Evolutionary conservation across 2,888 invertebrate species (phyloP).

Genomic region (Priocnemis perturbator): DNA sequence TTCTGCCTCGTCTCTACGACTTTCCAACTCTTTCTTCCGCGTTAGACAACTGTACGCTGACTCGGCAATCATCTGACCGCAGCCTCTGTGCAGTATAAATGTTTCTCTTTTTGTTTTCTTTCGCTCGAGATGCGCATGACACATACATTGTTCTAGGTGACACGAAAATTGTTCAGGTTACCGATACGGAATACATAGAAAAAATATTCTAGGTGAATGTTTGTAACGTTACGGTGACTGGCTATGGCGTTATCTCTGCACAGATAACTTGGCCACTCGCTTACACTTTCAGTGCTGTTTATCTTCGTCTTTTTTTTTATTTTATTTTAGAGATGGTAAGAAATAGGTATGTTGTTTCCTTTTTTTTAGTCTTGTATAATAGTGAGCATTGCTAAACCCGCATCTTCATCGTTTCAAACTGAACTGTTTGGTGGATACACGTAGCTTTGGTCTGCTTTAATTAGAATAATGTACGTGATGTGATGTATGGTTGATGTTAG

Average conservation of each 20-base stretch:
- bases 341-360: conserved; percentile 44
- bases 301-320: conserved; percentile 15
- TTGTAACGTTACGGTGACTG: conserved; percentile 4
- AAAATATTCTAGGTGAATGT: conserved; percentile 25
- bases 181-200: conserved; percentile 3
- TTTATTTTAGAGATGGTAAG: conserved; percentile 45
- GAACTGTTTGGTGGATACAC: too few species aligned
- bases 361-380: conserved; percentile 57
- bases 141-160: too few species aligned
- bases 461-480: not conserved
- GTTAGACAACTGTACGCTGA: conserved; percentile 22
- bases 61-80: conserved; percentile 37
- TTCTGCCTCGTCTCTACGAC: too few species aligned
- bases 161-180: conserved; percentile 16
- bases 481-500: not conserved
- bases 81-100: conserved; percentile 40
- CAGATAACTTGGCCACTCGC: conserved; percentile 56
- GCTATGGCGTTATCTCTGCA: conserved; percentile 41
- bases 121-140: too few species aligned
- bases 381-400: conserved; percentile 62
- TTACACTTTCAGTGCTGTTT: conserved; percentile 42
- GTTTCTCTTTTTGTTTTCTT: not conserved
- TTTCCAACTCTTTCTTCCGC: too few species aligned
- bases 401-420: conserved; percentile 47
- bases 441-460: not conserved